phyloP scores from a whole-genome alignment of 2,888 invertebrate species.

The Cetonia aurata region DNA sequence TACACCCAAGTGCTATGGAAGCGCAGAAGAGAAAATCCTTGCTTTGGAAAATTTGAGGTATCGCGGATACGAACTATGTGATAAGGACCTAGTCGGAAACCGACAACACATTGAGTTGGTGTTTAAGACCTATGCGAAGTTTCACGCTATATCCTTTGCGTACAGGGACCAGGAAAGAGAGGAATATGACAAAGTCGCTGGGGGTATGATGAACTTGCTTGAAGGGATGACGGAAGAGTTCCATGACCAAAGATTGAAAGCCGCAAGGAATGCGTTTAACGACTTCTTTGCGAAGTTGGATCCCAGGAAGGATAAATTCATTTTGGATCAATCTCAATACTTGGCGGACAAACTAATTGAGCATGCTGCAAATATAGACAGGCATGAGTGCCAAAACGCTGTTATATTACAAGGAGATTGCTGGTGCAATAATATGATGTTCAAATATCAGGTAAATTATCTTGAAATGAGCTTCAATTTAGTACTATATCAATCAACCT shows the following conservation, averaged over 20 bases:
- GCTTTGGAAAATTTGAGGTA: slow-evolving; percentile 55
- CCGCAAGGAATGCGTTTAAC: slow-evolving; percentile 17
- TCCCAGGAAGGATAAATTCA: slow-evolving; percentile 30
- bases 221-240: neutral
- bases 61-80: slow-evolving; percentile 51
- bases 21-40: slow-evolving; percentile 34
- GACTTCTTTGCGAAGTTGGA: slow-evolving; percentile 32
- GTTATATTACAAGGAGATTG: slow-evolving; percentile 43
- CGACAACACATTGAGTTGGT: slow-evolving; percentile 54
- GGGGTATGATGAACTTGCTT: slow-evolving; percentile 4
- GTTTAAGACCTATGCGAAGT: slow-evolving; percentile 55
- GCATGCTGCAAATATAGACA: neutral
- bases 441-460: slow-evolving; percentile 47
- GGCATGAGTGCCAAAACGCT: neutral
- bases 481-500: neutral
- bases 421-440: slow-evolving; percentile 53
- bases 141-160: slow-evolving; percentile 55
- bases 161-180: slow-evolving; percentile 51
- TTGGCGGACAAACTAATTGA: slow-evolving; percentile 17
- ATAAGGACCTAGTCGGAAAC: slow-evolving; percentile 53
- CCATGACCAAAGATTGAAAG: slow-evolving; percentile 9
- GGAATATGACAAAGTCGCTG: slow-evolving; percentile 49
- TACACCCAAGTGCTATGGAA: slow-evolving; percentile 46
- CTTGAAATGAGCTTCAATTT: neutral
- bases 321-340: slow-evolving; percentile 25